Conservation (phyloP, 2,797 vertebrate species). For the Salmo trutta region DNA sequence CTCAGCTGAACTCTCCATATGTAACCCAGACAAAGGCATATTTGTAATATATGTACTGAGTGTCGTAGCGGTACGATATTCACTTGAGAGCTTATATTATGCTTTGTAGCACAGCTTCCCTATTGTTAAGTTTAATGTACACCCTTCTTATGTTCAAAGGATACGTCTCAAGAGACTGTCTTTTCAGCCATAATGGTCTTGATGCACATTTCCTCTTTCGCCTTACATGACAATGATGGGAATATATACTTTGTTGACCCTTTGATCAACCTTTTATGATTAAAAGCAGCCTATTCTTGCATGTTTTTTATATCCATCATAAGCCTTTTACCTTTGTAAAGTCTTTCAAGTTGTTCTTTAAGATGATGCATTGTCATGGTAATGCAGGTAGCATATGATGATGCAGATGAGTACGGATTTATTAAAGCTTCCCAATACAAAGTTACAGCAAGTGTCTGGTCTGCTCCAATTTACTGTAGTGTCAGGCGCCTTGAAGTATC, state of each 20-base stretch:
- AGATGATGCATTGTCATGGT: too few species aligned
- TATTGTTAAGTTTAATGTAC: not conserved
- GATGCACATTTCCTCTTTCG: not conserved
- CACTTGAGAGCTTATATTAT: not conserved
- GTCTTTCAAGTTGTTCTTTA: too few species aligned
- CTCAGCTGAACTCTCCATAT: not conserved
- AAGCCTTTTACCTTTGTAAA: too few species aligned
- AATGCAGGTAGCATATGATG: too few species aligned
- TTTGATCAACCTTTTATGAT: too few species aligned
- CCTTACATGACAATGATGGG: not conserved
- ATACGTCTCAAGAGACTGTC: too few species aligned
- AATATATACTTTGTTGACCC: too few species aligned
- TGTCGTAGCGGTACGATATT: not conserved
- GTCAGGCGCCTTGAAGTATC: not conserved
- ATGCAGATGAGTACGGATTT: too few species aligned
- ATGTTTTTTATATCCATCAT: too few species aligned
- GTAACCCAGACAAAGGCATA: not conserved
- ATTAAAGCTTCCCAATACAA: too few species aligned
- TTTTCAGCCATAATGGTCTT: not conserved
- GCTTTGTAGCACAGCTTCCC: not conserved
- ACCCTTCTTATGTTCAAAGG: not conserved
- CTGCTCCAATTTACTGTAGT: not conserved
- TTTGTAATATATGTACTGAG: not conserved
- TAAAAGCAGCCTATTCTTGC: too few species aligned
- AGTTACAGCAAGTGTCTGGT: too few species aligned